Evolutionary conservation across 2,888 invertebrate genomes (phyloP).

Genomic region (Agrotis segetum): DNA sequence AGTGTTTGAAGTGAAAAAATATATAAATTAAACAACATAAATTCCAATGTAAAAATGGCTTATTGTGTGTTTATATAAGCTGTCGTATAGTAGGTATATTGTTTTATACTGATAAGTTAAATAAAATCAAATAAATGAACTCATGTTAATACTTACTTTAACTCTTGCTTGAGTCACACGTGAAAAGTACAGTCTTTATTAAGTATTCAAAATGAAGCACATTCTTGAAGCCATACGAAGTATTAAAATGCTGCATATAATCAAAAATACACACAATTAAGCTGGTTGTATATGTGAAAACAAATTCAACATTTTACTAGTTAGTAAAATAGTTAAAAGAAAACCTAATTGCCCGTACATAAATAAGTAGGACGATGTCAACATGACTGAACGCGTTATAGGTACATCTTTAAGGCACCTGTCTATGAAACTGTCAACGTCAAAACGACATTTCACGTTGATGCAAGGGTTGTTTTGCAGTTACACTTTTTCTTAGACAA

Average conservation of each 20-base stretch:
- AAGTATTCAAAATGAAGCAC: conserved; percentile 65
- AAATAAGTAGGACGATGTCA: conserved; percentile 21
- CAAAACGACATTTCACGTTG: no score
- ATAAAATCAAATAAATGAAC: conserved; percentile 24
- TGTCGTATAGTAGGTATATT: conserved; percentile 28
- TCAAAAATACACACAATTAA: conserved; percentile 60
- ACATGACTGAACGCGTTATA: no score
- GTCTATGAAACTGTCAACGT: no score
- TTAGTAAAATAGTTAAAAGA: not conserved
- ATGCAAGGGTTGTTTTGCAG: no score
- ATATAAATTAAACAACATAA: conserved; percentile 29
- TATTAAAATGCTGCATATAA: conserved; percentile 67
- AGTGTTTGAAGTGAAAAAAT: conserved; percentile 67
- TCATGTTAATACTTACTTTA: conserved; percentile 63
- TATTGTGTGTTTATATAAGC: conserved; percentile 42
- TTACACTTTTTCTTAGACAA: no score
- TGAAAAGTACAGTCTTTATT: conserved; percentile 31
- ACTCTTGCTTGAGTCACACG: conserved; percentile 52
- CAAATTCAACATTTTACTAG: conserved; percentile 10
- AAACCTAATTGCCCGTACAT: no score
- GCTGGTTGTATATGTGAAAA: conserved; percentile 37
- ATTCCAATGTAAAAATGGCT: conserved; percentile 20
- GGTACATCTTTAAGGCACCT: no score
- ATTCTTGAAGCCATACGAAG: conserved; percentile 70
- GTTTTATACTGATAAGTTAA: conserved; percentile 19